Conservation (phyloP, 2,888 invertebrate genomes). For the Hetaerina titia region DNA sequence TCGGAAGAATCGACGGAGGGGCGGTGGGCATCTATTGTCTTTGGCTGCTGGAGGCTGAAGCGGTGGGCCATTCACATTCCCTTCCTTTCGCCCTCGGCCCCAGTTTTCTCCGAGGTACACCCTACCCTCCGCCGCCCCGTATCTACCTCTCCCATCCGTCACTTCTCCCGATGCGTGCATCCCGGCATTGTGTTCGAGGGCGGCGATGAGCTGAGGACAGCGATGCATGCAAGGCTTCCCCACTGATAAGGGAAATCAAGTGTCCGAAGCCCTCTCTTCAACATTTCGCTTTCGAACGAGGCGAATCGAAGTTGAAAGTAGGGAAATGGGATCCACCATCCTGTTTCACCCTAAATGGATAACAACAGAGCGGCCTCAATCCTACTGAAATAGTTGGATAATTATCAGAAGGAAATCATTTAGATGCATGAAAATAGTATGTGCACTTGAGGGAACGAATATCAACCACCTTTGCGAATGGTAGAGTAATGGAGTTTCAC, state of each 20-base stretch:
- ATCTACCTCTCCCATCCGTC: neutral
- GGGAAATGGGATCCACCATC: no score
- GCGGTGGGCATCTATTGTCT: neutral
- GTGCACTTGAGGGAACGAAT: no score
- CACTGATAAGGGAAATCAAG: neutral
- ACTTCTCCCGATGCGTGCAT: neutral
- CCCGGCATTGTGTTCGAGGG: neutral
- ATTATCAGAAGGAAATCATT: no score
- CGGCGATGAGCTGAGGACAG: neutral
- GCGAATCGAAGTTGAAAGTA: neutral
- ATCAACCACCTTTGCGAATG: no score
- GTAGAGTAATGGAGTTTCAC: no score
- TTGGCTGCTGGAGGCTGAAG: constrained; percentile 7
- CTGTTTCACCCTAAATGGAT: no score
- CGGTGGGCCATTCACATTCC: neutral
- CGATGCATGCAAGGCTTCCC: neutral
- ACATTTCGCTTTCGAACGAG: neutral
- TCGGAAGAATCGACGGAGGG: neutral
- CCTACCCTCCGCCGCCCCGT: neutral
- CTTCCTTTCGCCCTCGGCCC: neutral
- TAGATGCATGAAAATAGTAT: no score
- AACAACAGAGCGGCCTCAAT: no score
- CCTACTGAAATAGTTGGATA: no score
- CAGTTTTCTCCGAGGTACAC: neutral
- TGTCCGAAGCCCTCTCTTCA: neutral